Base-by-base conservation (phyloP, 2,888 invertebrate species). In the Agrochola lychnidis region DNA sequence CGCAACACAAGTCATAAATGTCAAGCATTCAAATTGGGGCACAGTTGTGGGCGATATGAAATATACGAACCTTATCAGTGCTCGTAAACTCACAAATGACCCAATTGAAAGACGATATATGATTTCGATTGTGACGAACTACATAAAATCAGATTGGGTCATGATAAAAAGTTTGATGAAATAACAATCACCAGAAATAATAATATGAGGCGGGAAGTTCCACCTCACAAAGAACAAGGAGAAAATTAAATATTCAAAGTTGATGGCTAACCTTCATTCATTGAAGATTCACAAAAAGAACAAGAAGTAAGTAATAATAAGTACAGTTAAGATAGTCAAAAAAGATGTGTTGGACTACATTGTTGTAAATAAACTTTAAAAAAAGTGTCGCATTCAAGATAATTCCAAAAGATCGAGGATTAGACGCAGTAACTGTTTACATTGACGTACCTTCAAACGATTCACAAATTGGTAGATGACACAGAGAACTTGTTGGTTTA, bases 51-150 rank as follows among this genome's bases (percentile, higher is more conserved):
- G n/a, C 14, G 66, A 81, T 78, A 71, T 22, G 10, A 51, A 19
- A 3, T 22, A 19, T 22, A 51, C 22, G 7, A 70, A 63, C 48
- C 7, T 70, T 81, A 81, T 81, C 84, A 36, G 30, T n/a, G 61
- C 64, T 61, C 79, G 66, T 83, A 81, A 83, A 79, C 51, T 57
- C n/a, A 68, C 57, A 25, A 70, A 79, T 83, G 73, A 70, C 81
- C 83, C 63, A 83, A 79, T 80, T 80, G 25, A 57, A 64, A 53
- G 48, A 51, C 30, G 48, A 6, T 48, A 53, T 25, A 19, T 63
- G 42, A 64, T 56, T 48, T 56, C n/a, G 25, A 76, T 62, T 77
- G 59, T 45, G 62, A 48, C 16, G 45, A 10, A 78, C 36, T 59
- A 48, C 36, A 59, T 76, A 16, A 56, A 81, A 75, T 62, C 19